phyloP scores from a whole-genome alignment of 1,140 invertebrate species.

The Lepidostoma basale region DNA sequence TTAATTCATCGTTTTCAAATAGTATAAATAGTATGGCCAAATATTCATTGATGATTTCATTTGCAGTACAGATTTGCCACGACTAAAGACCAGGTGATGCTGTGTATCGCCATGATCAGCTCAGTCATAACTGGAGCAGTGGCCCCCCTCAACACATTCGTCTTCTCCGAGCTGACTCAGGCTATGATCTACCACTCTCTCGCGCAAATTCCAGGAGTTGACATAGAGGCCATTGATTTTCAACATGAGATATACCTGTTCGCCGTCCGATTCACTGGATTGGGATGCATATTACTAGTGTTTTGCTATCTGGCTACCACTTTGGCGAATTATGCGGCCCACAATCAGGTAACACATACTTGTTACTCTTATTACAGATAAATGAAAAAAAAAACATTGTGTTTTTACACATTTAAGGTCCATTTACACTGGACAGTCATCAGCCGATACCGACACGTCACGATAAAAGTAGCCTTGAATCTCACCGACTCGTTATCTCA shows the following conservation, averaged over 20 bases:
- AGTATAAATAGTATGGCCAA: too few species aligned
- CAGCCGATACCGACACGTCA: too few species aligned
- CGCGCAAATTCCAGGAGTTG: constrained; percentile 41
- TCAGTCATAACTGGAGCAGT: constrained; percentile 65
- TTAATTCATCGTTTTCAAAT: too few species aligned
- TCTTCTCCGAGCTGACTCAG: constrained; percentile 71
- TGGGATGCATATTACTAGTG: constrained; percentile 65
- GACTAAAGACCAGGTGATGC: constrained; percentile 63
- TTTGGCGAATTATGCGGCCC: constrained; percentile 69
- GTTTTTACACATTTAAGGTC: background rate
- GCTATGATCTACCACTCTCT: constrained; percentile 53
- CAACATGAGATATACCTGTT: constrained; percentile 59
- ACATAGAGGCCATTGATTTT: constrained; percentile 45
- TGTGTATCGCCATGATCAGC: constrained; percentile 64
- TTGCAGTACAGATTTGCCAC: constrained; percentile 68
- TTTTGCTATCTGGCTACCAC: constrained; percentile 68
- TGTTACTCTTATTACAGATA: background rate
- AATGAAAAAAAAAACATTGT: background rate
- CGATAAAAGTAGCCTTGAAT: too few species aligned
- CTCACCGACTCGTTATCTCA: too few species aligned
- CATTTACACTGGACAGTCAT: too few species aligned
- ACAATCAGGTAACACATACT: constrained; percentile 66
- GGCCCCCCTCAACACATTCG: constrained; percentile 70
- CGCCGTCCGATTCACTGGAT: constrained; percentile 63
- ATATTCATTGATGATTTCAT: too few species aligned